Percentiles rank a stretch among this genome's conserved stretches.
These are phyloP conservation scores for Actinia equina DNA, from an alignment of 64 coral and sea anemone genomes.

Conservation along the genomic window DNA sequence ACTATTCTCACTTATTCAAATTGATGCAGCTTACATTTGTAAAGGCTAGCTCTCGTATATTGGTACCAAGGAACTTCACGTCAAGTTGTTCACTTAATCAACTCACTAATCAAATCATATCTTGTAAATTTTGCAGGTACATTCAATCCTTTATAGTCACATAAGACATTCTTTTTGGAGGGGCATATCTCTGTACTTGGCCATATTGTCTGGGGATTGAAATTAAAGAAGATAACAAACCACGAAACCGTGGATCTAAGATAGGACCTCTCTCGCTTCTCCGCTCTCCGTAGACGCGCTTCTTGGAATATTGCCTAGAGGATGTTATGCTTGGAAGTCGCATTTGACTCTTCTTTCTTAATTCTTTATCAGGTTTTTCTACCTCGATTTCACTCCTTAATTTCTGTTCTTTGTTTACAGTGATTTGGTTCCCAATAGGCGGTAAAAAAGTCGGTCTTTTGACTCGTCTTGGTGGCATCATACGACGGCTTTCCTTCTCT, in stretches of 20 bases:
- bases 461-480: neutral
- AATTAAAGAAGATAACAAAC: conserved; percentile 43
- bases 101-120: no score
- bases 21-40: no score
- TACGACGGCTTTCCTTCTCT: conserved; percentile 11
- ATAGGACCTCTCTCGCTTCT: conserved; percentile 18
- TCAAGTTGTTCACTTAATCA: no score
- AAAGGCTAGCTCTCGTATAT: no score
- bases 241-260: conserved; percentile 38
- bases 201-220: conserved; percentile 16
- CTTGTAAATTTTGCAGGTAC: neutral
- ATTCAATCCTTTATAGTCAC: neutral
- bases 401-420: neutral
- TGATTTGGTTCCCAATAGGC: neutral
- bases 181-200: conserved; percentile 44
- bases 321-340: neutral
- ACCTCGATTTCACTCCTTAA: neutral
- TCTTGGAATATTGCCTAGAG: neutral
- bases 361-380: neutral
- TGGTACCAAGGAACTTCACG: no score
- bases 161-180: conserved; percentile 24
- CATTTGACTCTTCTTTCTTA: neutral
- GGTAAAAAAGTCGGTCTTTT: conserved; percentile 13
- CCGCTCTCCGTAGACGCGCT: neutral
- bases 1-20: no score